phyloP scores from a whole-genome alignment of 2,113 vertebrate genomes.

The Fulmarus glacialis region DNA sequence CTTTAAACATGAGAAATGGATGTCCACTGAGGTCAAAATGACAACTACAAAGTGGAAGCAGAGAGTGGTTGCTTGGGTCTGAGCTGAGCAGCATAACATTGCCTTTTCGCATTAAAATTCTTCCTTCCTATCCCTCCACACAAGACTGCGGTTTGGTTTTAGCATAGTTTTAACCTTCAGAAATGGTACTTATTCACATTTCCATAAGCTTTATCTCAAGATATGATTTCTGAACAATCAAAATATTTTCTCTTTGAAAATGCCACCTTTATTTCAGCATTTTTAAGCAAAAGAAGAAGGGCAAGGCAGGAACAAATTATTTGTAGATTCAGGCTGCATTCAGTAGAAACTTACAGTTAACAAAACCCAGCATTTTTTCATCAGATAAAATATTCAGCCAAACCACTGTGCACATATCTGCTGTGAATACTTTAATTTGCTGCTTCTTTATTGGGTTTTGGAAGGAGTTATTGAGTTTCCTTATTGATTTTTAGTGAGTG shows the following conservation, averaged over 20 bases:
- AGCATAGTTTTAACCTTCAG: background rate
- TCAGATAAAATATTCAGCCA: constrained; percentile 1
- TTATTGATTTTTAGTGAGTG: constrained; percentile 39
- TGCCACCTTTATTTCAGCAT: background rate
- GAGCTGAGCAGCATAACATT: background rate
- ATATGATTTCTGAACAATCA: background rate
- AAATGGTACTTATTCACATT: background rate
- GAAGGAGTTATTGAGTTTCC: constrained; percentile 32
- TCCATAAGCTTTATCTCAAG: background rate
- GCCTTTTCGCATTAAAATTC: background rate
- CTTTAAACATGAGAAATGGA: background rate
- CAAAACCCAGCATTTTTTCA: background rate
- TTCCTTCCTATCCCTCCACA: background rate
- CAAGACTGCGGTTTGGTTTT: background rate
- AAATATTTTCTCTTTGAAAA: background rate
- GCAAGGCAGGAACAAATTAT: background rate
- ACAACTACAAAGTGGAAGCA: background rate
- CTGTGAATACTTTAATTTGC: constrained; percentile 27
- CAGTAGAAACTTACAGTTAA: background rate
- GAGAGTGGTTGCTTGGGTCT: background rate
- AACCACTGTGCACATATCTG: background rate
- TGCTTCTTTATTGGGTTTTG: constrained; percentile 28
- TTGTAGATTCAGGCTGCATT: background rate
- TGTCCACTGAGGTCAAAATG: background rate
- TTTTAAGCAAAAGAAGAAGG: constrained; percentile 38